Evolutionary conservation across 2,113 vertebrate species (phyloP), one percentile per base, ranked within the genome.

Genomic region (Phalacrocorax aristotelis): DNA sequence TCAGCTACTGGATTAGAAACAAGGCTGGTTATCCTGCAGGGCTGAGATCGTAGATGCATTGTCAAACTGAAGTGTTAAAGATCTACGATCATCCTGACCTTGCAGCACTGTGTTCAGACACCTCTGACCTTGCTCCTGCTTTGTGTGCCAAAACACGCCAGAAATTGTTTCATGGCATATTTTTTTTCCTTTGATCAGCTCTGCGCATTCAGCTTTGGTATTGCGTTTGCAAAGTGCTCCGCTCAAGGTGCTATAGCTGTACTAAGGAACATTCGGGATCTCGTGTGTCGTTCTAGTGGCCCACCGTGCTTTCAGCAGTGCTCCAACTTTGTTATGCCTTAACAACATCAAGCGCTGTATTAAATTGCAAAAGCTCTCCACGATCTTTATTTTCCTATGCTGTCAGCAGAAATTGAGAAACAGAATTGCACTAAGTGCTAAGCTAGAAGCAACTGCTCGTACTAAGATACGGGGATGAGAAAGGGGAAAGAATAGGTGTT

Each of bases 221-320:
- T 21, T 23, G 17, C 9, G 2, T 64, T 81, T 70, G 51, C 36
- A 3, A 54, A 20, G 26, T 19, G 20, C 9, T 46, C 1, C 34
- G 38, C 22, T 49, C 5, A 19, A 42, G 19, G 46, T 55, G 30
- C 34, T 77, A 1, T 6, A 54, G 10, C 57, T 48, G 49, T 30
- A 5, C 32, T 70, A 10, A 30, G 1, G 13, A 48, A 20, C 18
- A 4, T 13, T 27, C 15, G 26, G 46, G 22, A 27, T 52, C 34
- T 60, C 5, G 0, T 0, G 0, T 29, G 27, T 48, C 34, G 1
- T 38, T 42, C 32, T 23, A 9, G 13, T 17, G 44, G 36, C 23
- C 51, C 7, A 2, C 6, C 10, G 32, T n/a, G 48, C 68, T 89
- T 80, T 23, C 5, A 4, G n/a, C 40, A 42, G 29, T 13, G 8